Percentiles rank a stretch among this genome's conserved stretches.
Evolutionary conservation across 2,888 invertebrate genomes (phyloP).

Genomic region (Lasius platythorax): DNA sequence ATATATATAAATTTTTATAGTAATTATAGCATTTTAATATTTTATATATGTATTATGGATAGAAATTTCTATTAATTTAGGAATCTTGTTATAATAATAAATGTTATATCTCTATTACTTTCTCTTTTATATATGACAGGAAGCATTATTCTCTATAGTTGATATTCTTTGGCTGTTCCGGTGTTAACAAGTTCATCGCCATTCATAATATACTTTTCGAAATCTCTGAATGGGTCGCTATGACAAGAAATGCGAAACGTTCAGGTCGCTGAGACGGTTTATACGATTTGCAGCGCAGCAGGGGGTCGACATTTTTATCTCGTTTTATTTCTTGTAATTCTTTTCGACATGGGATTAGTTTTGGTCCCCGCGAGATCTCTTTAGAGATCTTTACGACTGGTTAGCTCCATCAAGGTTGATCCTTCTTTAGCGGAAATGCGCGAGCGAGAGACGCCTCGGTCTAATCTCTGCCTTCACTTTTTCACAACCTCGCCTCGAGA

Average conservation of each 20-base stretch:
- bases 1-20: too few relatives aligned
- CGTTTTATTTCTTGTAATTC: slow-evolving; percentile 66
- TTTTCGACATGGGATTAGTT: slow-evolving; percentile 73
- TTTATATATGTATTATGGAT: background rate
- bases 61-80: background rate
- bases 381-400: slow-evolving; percentile 78
- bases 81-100: background rate
- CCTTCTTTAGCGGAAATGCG: slow-evolving; percentile 73
- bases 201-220: background rate
- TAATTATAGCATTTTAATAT: background rate
- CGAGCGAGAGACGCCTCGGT: slow-evolving; percentile 61
- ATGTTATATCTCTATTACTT: background rate
- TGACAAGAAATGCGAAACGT: slow-evolving; percentile 6
- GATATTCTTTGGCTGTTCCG: background rate
- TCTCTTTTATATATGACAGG: background rate
- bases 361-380: slow-evolving; percentile 68
- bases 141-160: background rate
- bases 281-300: slow-evolving; percentile 10
- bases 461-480: slow-evolving; percentile 71
- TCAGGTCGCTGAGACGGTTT: slow-evolving; percentile 10
- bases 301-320: slow-evolving; percentile 27
- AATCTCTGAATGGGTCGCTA: background rate
- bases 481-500: slow-evolving; percentile 42
- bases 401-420: slow-evolving; percentile 81
- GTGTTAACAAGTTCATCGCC: slow-evolving; percentile 1